phyloP scores from a whole-genome alignment of 2,888 invertebrate species.

The Ligdia adustata region DNA sequence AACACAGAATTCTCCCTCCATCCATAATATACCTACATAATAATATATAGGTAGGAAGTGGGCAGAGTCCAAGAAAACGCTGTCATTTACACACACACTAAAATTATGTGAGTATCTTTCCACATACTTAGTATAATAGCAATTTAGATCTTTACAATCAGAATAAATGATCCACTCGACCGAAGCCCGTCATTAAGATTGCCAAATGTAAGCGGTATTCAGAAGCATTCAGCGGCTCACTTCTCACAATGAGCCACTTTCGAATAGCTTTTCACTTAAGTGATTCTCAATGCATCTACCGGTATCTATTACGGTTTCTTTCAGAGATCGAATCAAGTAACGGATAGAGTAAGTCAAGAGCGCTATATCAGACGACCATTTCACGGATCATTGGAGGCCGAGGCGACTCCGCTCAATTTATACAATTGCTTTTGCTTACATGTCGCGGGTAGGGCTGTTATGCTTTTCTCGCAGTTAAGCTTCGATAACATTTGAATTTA shows the following conservation, averaged over 20 bases:
- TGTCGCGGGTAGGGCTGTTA: slow-evolving; percentile 31
- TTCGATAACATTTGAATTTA: no score
- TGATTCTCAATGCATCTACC: slow-evolving; percentile 45
- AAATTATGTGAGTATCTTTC: background rate
- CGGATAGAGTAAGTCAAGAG: slow-evolving; percentile 58
- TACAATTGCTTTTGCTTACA: slow-evolving; percentile 50
- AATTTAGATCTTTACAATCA: slow-evolving; percentile 17
- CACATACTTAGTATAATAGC: slow-evolving; percentile 5
- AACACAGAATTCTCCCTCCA: no score
- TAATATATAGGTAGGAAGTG: no score
- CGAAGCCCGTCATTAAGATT: slow-evolving; percentile 29
- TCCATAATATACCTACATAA: no score
- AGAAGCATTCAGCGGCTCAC: slow-evolving; percentile 12
- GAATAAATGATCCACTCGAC: slow-evolving; percentile 20
- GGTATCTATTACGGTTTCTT: slow-evolving; percentile 45
- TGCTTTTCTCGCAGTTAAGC: background rate
- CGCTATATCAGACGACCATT: slow-evolving; percentile 54
- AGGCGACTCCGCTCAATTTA: slow-evolving; percentile 53
- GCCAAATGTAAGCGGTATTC: slow-evolving; percentile 24
- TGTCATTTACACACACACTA: no score
- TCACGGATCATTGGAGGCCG: slow-evolving; percentile 53
- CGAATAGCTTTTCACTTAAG: slow-evolving; percentile 38
- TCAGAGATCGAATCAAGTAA: slow-evolving; percentile 50
- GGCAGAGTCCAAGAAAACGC: no score
- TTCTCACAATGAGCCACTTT: slow-evolving; percentile 30